Evolutionary conservation across 2,113 vertebrate genomes (phyloP).

Genomic region (Colius striatus): DNA sequence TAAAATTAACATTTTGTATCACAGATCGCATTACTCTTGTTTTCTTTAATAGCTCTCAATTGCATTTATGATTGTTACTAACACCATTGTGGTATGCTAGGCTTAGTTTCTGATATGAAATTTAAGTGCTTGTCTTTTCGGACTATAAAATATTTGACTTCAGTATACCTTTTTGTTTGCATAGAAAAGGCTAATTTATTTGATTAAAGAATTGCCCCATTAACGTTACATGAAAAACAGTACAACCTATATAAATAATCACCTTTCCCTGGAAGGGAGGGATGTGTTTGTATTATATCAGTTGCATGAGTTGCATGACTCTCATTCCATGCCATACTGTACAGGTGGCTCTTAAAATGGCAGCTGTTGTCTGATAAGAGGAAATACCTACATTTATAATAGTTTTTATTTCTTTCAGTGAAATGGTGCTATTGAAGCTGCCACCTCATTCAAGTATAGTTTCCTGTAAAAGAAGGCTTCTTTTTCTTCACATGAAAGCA

Average conservation of each 20-base stretch:
- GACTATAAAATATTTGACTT: slow-evolving; percentile 9
- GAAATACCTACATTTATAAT: not conserved
- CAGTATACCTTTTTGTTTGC: not conserved
- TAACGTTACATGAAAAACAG: slow-evolving; percentile 21
- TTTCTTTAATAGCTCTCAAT: not conserved
- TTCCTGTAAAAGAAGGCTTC: not conserved
- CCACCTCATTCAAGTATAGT: not conserved
- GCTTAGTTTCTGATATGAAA: not conserved
- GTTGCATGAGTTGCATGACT: not conserved
- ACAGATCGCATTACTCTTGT: not conserved
- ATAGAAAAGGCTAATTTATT: not conserved
- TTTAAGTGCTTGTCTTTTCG: not conserved
- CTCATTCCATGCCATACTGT: not conserved
- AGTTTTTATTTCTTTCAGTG: not conserved
- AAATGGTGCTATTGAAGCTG: not conserved
- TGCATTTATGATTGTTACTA: not conserved
- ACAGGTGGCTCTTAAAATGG: not conserved
- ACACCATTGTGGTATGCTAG: not conserved
- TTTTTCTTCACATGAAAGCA: not conserved
- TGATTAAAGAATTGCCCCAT: not conserved
- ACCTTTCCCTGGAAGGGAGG: not conserved
- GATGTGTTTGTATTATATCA: not conserved
- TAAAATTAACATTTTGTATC: not conserved
- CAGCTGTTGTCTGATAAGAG: not conserved
- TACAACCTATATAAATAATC: not conserved